A percentile compares a stretch with the other conserved stretches of the same genome.
phyloP scores from a whole-genome alignment of 2,113 vertebrate genomes.

The Athene noctua region DNA sequence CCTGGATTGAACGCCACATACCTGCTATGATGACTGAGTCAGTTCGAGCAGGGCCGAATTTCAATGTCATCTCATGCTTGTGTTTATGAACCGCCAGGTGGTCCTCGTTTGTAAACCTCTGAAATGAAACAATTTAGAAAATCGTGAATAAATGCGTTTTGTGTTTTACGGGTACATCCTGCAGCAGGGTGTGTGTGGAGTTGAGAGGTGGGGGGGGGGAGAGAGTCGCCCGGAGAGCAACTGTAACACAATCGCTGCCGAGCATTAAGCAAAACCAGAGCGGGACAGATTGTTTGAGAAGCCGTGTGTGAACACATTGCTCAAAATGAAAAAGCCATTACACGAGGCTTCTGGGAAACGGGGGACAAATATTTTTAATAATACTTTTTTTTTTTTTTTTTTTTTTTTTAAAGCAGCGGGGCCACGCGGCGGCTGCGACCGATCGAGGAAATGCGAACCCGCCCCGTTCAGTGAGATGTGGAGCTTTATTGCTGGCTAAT shows the following conservation, averaged over 20 bases:
- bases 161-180: slow-evolving; percentile 4
- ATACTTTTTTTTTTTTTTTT: background rate
- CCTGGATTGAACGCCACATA: slow-evolving; percentile 60
- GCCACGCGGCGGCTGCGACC: background rate
- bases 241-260: background rate
- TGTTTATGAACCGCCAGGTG: slow-evolving; percentile 98
- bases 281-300: slow-evolving; percentile 46
- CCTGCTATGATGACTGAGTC: slow-evolving; percentile 98
- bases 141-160: background rate
- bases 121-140: slow-evolving; percentile 52
- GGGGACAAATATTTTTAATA: slow-evolving; percentile 58
- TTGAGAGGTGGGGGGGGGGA: background rate
- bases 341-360: background rate
- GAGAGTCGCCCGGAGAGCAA: background rate
- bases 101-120: slow-evolving; percentile 99
- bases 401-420: background rate
- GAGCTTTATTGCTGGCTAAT: slow-evolving; percentile 22
- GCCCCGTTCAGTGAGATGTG: background rate
- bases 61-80: slow-evolving; percentile 98
- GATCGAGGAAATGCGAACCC: background rate
- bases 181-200: background rate
- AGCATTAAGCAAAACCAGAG: slow-evolving; percentile 40
- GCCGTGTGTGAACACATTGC: background rate
- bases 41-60: slow-evolving; percentile 93
- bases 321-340: background rate